These are phyloP conservation scores for Lepilemur ruficaudatus DNA, from an alignment of 2,797 vertebrate species.

Conservation along the genomic window DNA sequence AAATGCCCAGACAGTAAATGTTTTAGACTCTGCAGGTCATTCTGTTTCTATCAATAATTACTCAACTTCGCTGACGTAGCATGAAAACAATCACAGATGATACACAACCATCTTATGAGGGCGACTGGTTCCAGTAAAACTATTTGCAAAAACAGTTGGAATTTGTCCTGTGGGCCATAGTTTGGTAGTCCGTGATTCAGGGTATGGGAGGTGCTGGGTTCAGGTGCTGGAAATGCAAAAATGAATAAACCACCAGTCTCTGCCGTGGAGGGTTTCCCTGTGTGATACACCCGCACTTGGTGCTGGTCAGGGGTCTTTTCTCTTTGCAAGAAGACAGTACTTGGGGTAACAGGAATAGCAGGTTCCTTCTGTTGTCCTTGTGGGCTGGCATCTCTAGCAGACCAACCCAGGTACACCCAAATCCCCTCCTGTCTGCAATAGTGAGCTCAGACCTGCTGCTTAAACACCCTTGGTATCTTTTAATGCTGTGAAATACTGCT, in stretches of 20 bases:
- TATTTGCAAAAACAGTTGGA: neutral
- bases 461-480: neutral
- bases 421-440: neutral
- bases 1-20: neutral
- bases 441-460: neutral
- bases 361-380: neutral
- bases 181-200: neutral
- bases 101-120: accelerated
- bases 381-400: neutral
- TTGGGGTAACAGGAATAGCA: neutral
- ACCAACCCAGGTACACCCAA: neutral
- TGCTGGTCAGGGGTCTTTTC: neutral
- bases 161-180: neutral
- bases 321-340: neutral
- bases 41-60: neutral
- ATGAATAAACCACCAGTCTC: neutral
- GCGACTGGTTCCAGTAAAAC: neutral
- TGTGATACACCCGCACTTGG: neutral
- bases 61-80: neutral
- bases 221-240: neutral
- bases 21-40: neutral
- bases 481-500: neutral
- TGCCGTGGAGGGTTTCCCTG: neutral
- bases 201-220: neutral
- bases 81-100: neutral